Evolutionary conservation across 2,888 invertebrate genomes (phyloP).

Genomic region (Drosophila meridionalis): DNA sequence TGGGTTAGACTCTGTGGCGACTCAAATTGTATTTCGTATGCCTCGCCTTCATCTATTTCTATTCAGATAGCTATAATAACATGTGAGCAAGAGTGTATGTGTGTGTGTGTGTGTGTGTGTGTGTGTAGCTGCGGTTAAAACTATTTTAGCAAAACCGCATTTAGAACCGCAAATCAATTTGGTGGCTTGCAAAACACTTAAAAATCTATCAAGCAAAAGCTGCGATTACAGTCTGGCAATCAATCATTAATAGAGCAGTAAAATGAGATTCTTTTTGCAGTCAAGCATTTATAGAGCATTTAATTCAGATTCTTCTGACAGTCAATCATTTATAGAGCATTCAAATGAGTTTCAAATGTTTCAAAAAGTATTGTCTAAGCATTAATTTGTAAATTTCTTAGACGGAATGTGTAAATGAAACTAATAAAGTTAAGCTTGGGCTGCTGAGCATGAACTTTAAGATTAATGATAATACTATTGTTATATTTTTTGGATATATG

Average conservation of each 20-base stretch:
- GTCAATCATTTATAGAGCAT: not conserved
- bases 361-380: not conserved
- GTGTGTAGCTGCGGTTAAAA: slow-evolving; percentile 22
- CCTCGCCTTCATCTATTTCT: slow-evolving; percentile 11
- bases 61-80: slow-evolving; percentile 18
- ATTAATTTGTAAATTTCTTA: not conserved
- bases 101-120: slow-evolving; percentile 4
- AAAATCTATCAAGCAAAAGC: slow-evolving; percentile 2
- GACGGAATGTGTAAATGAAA: not conserved
- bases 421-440: not conserved
- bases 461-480: not conserved
- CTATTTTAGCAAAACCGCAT: slow-evolving; percentile 26
- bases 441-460: not conserved
- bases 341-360: not conserved
- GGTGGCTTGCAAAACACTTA: slow-evolving; percentile 11
- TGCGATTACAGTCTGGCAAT: not conserved
- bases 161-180: slow-evolving; percentile 33
- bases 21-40: slow-evolving; percentile 21
- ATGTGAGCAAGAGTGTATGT: not conserved
- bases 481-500: too few relatives aligned
- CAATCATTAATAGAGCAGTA: not conserved
- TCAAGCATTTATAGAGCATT: not conserved
- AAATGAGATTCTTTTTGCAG: not conserved
- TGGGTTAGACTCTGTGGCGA: slow-evolving; percentile 60
- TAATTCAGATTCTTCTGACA: not conserved